A percentile compares a stretch with the other conserved stretches of the same genome.
Conservation (phyloP, 2,113 vertebrate species). For the Zingel zingel region DNA sequence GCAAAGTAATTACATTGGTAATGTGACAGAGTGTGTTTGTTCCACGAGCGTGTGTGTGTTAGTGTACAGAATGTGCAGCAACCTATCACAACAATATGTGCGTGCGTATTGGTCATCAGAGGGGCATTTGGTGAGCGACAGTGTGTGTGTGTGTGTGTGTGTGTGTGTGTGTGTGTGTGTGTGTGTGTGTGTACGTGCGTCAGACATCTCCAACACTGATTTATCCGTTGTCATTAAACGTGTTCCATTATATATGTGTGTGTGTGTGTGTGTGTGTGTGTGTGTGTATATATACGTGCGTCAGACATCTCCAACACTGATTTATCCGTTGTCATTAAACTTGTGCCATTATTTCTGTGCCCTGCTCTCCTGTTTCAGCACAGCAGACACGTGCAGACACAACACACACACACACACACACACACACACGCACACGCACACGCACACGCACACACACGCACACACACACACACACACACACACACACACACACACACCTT, state of each 20-base stretch:
- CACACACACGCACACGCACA: constrained; percentile 24
- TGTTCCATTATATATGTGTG: constrained; percentile 44
- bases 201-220: constrained; percentile 95
- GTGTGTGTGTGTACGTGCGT: constrained; percentile 42
- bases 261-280: constrained; percentile 76
- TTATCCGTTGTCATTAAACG: constrained; percentile 96
- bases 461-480: constrained; percentile 1
- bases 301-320: constrained; percentile 95
- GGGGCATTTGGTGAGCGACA: constrained; percentile 91
- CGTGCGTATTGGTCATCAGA: constrained; percentile 90
- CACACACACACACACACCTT: neutral
- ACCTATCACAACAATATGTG: constrained; percentile 27
- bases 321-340: constrained; percentile 96
- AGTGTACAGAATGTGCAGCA: constrained; percentile 22
- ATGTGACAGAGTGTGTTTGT: constrained; percentile 10
- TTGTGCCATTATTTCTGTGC: constrained; percentile 89
- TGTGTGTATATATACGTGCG: neutral
- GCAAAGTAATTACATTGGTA: constrained; percentile 47
- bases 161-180: too few relatives aligned
- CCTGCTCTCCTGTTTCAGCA: constrained; percentile 46
- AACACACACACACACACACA: constrained; percentile 2
- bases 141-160: constrained; percentile 71
- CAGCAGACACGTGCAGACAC: constrained; percentile 32
- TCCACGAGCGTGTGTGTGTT: constrained; percentile 4
- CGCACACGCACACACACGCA: constrained; percentile 22